Conservation (phyloP, 2,888 invertebrate species). For the Netelia fuscicornis region DNA sequence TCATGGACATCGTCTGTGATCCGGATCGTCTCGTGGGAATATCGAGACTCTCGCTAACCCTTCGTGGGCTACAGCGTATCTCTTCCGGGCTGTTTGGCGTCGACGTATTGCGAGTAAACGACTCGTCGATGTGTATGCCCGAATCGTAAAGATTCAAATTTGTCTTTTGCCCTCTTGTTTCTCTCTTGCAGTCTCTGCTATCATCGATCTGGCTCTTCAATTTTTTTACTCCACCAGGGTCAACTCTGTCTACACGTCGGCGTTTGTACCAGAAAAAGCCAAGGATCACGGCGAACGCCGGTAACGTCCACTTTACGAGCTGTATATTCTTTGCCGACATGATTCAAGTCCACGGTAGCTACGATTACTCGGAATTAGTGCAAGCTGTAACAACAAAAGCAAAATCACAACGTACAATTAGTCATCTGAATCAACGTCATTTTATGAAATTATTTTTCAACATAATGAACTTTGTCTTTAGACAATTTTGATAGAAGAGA, state of each 20-base stretch:
- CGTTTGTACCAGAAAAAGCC: slow-evolving; percentile 94
- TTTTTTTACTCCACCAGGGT: slow-evolving; percentile 88
- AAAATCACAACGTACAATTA: neutral
- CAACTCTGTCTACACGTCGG: slow-evolving; percentile 91
- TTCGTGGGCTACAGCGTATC: slow-evolving; percentile 73
- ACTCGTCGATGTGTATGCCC: slow-evolving; percentile 76
- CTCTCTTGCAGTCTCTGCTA: slow-evolving; percentile 44
- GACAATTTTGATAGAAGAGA: too few species aligned
- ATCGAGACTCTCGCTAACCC: slow-evolving; percentile 78
- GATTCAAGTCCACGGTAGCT: slow-evolving; percentile 90
- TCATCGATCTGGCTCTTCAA: slow-evolving; percentile 63
- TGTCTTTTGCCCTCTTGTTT: slow-evolving; percentile 66
- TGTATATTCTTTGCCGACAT: slow-evolving; percentile 92
- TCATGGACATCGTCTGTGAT: slow-evolving; percentile 72
- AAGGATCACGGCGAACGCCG: slow-evolving; percentile 92
- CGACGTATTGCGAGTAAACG: slow-evolving; percentile 69
- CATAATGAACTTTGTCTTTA: too few species aligned
- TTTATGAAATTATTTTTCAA: neutral
- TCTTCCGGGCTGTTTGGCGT: slow-evolving; percentile 67
- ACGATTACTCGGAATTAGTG: slow-evolving; percentile 85
- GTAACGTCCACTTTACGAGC: slow-evolving; percentile 92
- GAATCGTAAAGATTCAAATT: slow-evolving; percentile 74
- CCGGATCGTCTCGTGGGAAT: slow-evolving; percentile 75
- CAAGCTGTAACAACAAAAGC: slow-evolving; percentile 60
- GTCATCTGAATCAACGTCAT: neutral